Evolutionary conservation across 2,888 invertebrate species (phyloP).

Genomic region (Noctuana brunneofusca): DNA sequence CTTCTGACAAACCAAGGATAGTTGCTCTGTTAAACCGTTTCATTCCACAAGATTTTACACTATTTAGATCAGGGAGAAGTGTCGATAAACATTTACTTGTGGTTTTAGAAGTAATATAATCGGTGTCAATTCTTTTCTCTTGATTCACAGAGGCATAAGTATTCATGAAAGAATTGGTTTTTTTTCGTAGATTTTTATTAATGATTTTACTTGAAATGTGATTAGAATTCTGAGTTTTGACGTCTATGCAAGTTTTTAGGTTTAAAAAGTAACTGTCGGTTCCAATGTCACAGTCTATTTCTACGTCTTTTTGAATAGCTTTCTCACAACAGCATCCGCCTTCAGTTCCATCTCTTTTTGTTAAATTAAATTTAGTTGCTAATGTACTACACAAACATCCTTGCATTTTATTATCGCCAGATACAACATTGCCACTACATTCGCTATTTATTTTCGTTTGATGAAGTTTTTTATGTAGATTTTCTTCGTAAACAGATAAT

Average conservation of each 20-base stretch:
- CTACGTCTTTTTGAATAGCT: conserved; percentile 46
- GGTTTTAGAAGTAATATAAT: not conserved
- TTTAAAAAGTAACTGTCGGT: conserved; percentile 47
- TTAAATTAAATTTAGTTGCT: conserved; percentile 52
- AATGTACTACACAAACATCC: conserved; percentile 58
- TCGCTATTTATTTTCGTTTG: conserved; percentile 49
- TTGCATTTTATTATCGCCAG: conserved; percentile 11
- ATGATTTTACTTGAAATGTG: conserved; percentile 35
- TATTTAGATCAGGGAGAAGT: conserved; percentile 23
- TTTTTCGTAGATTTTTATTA: conserved; percentile 36
- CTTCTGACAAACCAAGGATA: conserved; percentile 40
- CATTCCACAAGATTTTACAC: conserved; percentile 39
- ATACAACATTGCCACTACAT: conserved; percentile 39
- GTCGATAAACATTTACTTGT: conserved; percentile 8
- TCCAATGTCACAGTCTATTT: conserved; percentile 52
- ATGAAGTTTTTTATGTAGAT: conserved; percentile 39
- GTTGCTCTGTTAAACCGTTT: conserved; percentile 39
- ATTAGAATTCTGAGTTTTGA: conserved; percentile 55
- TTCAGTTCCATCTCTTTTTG: conserved; percentile 14
- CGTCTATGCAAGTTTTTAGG: conserved; percentile 47
- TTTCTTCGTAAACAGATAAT: conserved; percentile 26
- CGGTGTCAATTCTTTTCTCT: conserved; percentile 26
- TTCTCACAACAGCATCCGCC: conserved; percentile 50
- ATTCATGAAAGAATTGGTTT: conserved; percentile 43
- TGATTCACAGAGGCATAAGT: conserved; percentile 38